A percentile compares a stretch with the other conserved stretches of the same genome.
Conservation (phyloP, 2,797 vertebrate species). For the Epinephelus coioides region DNA sequence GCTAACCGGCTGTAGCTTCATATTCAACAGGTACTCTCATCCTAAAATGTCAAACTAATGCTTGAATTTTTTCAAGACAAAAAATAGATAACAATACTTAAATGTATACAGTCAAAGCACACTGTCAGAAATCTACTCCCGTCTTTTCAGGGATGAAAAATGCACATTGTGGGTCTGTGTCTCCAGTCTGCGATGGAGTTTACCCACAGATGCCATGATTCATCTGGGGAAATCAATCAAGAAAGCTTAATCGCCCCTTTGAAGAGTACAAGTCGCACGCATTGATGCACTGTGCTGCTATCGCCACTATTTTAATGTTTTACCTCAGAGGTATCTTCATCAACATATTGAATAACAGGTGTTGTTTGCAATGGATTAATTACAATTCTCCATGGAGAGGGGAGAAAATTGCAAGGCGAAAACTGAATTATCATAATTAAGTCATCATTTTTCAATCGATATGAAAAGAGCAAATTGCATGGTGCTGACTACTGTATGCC, state of each 20-base stretch:
- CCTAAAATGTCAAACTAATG: neutral
- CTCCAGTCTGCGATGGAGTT: constrained; percentile 32
- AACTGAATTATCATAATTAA: constrained; percentile 76
- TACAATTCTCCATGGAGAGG: constrained; percentile 57
- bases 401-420: constrained; percentile 47
- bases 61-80: neutral
- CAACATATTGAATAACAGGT: constrained; percentile 75
- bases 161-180: constrained; percentile 10
- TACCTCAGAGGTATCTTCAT: constrained; percentile 71
- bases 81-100: neutral
- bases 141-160: constrained; percentile 40
- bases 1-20: neutral
- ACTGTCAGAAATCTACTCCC: neutral
- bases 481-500: neutral
- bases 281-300: constrained; percentile 46
- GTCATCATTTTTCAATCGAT: constrained; percentile 71
- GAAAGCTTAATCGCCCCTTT: constrained; percentile 65
- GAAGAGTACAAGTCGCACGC: constrained; percentile 51
- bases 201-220: constrained; percentile 58
- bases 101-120: neutral
- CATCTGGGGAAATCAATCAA: constrained; percentile 71
- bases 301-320: constrained; percentile 45
- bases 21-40: neutral
- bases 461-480: constrained; percentile 49
- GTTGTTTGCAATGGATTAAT: constrained; percentile 81